Conservation (phyloP, 1,140 invertebrate genomes). For the Pectinophora gossypiella region DNA sequence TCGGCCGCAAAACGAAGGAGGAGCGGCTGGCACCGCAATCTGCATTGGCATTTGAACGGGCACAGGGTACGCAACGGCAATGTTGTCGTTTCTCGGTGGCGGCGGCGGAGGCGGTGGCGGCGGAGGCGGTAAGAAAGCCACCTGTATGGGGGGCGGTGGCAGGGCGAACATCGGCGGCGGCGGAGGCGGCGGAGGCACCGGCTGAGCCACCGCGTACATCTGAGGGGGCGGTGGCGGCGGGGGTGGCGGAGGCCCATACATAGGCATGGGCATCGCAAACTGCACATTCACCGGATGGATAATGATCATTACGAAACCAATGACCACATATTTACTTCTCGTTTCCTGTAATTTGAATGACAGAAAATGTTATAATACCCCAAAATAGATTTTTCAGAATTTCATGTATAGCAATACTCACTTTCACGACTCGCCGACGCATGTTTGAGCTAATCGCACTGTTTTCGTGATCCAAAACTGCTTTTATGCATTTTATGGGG, state of each 20-base stretch:
- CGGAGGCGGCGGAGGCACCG: neutral
- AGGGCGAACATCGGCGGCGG: constrained; percentile 18
- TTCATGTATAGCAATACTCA: no score
- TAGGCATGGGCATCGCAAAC: constrained; percentile 2
- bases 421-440: no score
- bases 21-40: constrained; percentile 23
- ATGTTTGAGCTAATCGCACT: constrained; percentile 1
- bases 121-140: neutral
- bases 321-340: neutral
- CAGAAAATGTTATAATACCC: no score
- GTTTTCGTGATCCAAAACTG: constrained; percentile 15
- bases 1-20: constrained; percentile 17
- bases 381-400: no score
- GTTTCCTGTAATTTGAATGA: no score
- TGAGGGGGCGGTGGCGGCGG: constrained; percentile 21
- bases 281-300: constrained; percentile 5
- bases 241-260: constrained; percentile 1
- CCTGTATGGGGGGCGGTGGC: constrained; percentile 17
- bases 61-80: constrained; percentile 20
- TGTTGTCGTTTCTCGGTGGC: neutral
- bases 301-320: neutral
- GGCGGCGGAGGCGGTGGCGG: neutral
- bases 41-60: constrained; percentile 28
- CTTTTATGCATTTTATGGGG: constrained; percentile 27
- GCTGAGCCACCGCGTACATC: neutral